A percentile compares a stretch with the other conserved stretches of the same genome.
Conservation (phyloP, 2,113 vertebrate species). For the Eubucco bourcierii region DNA sequence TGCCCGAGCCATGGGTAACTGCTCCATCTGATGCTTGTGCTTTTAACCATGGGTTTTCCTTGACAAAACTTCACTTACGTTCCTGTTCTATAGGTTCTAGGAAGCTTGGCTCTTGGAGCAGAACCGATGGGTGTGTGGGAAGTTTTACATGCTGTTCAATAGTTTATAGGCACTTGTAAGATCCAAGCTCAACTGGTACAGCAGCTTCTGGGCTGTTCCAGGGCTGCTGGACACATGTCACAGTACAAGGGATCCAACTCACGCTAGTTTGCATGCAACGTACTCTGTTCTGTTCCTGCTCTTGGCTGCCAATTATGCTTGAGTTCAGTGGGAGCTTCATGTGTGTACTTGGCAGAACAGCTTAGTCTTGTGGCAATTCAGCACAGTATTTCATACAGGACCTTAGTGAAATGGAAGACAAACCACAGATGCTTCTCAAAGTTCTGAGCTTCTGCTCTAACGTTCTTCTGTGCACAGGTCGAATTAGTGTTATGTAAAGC, state of each 20-base stretch:
- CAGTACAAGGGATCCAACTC: not conserved
- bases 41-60: constrained; percentile 19
- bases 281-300: not conserved
- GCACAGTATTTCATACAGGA: not conserved
- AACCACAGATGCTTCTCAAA: not conserved
- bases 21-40: not conserved
- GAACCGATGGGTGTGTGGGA: not conserved
- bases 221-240: constrained; percentile 44
- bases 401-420: not conserved
- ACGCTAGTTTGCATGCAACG: not conserved
- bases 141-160: not conserved
- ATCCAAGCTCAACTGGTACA: not conserved
- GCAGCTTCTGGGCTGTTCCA: constrained; percentile 3
- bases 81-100: constrained; percentile 4
- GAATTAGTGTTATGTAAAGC: not conserved
- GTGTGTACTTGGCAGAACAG: constrained; percentile 38
- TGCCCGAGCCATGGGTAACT: not conserved
- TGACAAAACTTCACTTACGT: not conserved
- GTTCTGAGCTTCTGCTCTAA: not conserved
- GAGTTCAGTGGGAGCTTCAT: constrained; percentile 29
- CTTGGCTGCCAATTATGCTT: not conserved
- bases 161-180: not conserved
- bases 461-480: accelerated
- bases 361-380: not conserved
- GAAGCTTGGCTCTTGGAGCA: not conserved